These are phyloP conservation scores for Nephila pilipes DNA, from an alignment of 1,140 invertebrate species.

Conservation along the genomic window DNA sequence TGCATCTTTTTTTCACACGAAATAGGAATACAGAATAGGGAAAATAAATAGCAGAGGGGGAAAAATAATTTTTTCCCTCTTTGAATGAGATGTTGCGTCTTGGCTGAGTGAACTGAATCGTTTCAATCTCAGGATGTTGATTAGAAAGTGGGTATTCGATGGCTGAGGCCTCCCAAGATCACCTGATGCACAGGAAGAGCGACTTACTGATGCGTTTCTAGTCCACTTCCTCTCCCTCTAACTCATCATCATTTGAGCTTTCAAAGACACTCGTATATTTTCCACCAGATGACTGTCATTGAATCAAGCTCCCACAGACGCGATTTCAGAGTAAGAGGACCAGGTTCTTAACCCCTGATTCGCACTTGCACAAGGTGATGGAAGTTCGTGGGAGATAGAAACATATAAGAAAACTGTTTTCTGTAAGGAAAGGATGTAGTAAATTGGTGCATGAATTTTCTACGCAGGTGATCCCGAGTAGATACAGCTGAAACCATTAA, in stretches of 20 bases:
- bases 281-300: slow-evolving; percentile 45
- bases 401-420: neutral
- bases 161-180: neutral
- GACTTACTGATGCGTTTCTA: slow-evolving; percentile 66
- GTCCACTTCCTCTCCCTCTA: neutral
- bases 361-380: neutral
- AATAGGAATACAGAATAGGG: neutral
- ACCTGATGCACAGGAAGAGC: slow-evolving; percentile 43
- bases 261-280: slow-evolving; percentile 34
- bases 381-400: slow-evolving; percentile 13
- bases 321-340: neutral
- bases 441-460: neutral
- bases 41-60: slow-evolving; percentile 4
- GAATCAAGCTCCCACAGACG: neutral
- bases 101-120: slow-evolving; percentile 37
- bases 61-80: neutral
- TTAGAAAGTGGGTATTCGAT: neutral
- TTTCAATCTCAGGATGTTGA: slow-evolving; percentile 29
- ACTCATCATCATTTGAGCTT: slow-evolving; percentile 52
- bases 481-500: neutral
- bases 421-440: neutral
- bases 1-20: neutral
- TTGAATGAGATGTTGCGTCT: slow-evolving; percentile 18
- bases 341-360: neutral
- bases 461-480: neutral